phyloP scores from a whole-genome alignment of 2,888 invertebrate genomes.

The Ceratothoa steindachneri region DNA sequence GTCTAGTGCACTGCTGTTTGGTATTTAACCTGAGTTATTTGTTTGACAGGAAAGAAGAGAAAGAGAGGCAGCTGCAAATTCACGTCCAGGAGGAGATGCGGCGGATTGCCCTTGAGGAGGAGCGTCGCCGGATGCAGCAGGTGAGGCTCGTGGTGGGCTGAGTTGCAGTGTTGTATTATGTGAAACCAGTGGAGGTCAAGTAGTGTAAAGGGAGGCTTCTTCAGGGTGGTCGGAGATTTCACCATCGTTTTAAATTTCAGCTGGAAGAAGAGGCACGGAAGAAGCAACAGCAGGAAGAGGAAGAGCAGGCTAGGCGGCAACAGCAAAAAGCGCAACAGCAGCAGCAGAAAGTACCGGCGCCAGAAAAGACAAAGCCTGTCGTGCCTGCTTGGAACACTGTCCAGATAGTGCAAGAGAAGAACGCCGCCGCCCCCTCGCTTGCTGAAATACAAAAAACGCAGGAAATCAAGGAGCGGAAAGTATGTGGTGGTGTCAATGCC shows the following conservation, averaged over 20 bases:
- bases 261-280: not conserved
- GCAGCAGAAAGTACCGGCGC: slow-evolving; percentile 22
- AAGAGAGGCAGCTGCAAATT: slow-evolving; percentile 51
- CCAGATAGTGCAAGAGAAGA: slow-evolving; percentile 22
- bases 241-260: not conserved
- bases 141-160: no score
- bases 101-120: slow-evolving; percentile 50
- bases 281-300: slow-evolving; percentile 27
- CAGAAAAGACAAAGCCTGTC: slow-evolving; percentile 27
- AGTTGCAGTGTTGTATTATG: no score
- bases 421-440: slow-evolving; percentile 39
- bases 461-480: slow-evolving; percentile 41
- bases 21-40: not conserved
- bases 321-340: slow-evolving; percentile 30
- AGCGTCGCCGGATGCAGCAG: slow-evolving; percentile 38
- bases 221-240: not conserved
- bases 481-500: no score
- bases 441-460: slow-evolving; percentile 45
- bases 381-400: slow-evolving; percentile 32
- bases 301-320: slow-evolving; percentile 34
- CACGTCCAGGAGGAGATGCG: slow-evolving; percentile 54
- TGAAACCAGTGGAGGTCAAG: no score
- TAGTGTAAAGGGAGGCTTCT: not conserved
- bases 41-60: slow-evolving; percentile 50
- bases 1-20: not conserved